Conservation (phyloP, 2,113 vertebrate species). For the Hippopotamus amphibius region DNA sequence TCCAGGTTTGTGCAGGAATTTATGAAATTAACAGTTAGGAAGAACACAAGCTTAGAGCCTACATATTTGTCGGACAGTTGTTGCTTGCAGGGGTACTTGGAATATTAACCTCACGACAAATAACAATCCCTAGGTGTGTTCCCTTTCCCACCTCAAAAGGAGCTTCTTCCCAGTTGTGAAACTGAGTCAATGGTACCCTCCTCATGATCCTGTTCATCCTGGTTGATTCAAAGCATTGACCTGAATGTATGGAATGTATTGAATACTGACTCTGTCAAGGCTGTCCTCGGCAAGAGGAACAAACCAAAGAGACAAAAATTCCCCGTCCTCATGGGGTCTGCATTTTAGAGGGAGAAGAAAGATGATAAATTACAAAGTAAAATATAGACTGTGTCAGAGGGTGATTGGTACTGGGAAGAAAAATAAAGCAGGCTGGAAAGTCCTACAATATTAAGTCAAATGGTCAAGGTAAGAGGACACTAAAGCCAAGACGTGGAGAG, state of each 20-base stretch:
- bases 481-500: background rate
- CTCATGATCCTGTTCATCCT: accelerated
- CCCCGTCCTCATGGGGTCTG: background rate
- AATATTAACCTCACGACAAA: background rate
- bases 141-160: background rate
- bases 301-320: background rate
- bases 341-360: background rate
- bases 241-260: too few species aligned
- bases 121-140: too few species aligned
- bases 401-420: background rate
- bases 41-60: background rate
- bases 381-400: background rate
- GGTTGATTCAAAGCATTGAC: background rate
- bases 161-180: background rate
- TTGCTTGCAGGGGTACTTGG: background rate
- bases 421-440: background rate
- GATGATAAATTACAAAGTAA: background rate
- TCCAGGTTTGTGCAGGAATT: constrained; percentile 1
- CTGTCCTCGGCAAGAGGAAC: background rate
- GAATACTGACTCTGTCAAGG: background rate
- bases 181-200: background rate
- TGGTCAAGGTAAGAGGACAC: background rate
- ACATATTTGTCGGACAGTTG: background rate
- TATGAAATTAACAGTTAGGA: background rate
- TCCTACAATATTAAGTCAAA: too few species aligned